These are phyloP conservation scores for Macropis europaea DNA, from an alignment of 2,888 invertebrate genomes.

Conservation along the genomic window DNA sequence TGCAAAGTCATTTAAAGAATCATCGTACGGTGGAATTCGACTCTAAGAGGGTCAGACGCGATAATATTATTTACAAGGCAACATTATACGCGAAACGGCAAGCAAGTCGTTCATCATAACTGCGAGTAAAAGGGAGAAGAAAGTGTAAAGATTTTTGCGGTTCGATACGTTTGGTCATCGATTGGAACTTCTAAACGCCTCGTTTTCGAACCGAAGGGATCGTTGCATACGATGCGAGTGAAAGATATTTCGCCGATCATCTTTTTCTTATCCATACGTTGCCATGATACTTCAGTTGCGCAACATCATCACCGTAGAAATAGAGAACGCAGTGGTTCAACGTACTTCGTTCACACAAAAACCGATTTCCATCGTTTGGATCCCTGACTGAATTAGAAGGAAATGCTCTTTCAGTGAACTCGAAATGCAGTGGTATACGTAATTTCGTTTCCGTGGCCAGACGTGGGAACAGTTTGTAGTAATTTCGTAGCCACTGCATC, in stretches of 20 bases:
- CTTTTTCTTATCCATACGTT: no score
- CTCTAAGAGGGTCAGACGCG: background rate
- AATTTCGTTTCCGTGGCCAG: background rate
- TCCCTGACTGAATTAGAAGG: background rate
- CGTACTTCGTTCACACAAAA: background rate
- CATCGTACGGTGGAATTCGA: no score
- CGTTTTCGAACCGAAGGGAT: background rate
- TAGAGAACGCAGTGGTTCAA: background rate
- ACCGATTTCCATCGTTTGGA: background rate
- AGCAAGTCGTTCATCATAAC: background rate
- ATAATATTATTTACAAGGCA: background rate
- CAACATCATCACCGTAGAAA: background rate
- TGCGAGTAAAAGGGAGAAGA: constrained; percentile 31
- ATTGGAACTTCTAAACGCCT: background rate
- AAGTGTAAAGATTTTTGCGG: constrained; percentile 33
- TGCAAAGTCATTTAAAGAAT: no score
- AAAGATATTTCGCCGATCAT: no score
- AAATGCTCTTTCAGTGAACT: constrained; percentile 1
- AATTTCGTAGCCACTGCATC: background rate
- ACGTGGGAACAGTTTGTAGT: background rate
- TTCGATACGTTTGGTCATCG: constrained; percentile 26
- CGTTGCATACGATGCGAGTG: background rate
- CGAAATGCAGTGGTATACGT: background rate
- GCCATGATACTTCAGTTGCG: background rate
- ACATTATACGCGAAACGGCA: background rate